Percentiles rank a stretch among this genome's conserved stretches.
Conservation (phyloP, 2,797 vertebrate species). For the Astyanax mexicanus region DNA sequence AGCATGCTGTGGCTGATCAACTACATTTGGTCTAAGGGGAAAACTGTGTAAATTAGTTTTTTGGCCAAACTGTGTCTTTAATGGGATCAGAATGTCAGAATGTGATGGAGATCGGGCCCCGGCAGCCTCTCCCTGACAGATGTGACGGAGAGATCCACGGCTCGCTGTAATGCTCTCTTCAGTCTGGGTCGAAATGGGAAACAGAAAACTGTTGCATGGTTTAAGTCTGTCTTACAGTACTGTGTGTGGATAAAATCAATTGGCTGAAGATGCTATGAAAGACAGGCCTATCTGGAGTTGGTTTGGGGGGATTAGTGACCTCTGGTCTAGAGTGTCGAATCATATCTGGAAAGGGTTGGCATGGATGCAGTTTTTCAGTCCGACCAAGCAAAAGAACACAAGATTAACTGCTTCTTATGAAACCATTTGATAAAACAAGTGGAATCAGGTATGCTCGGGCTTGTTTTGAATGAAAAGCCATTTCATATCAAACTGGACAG, state of each 20-base stretch:
- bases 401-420: too few relatives aligned
- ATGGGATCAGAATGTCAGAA: slow-evolving; percentile 56
- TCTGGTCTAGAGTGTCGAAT: too few relatives aligned
- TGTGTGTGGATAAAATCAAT: background rate
- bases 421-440: too few relatives aligned
- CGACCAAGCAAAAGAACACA: too few relatives aligned
- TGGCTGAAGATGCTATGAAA: background rate
- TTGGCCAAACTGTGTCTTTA: background rate
- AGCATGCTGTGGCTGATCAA: too few relatives aligned
- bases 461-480: too few relatives aligned
- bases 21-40: background rate
- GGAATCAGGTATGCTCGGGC: too few relatives aligned
- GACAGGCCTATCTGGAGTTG: background rate
- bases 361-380: too few relatives aligned
- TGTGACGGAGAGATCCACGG: slow-evolving; percentile 21
- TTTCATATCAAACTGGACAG: too few relatives aligned
- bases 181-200: slow-evolving; percentile 24
- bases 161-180: slow-evolving; percentile 8
- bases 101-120: slow-evolving; percentile 32
- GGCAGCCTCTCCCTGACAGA: slow-evolving; percentile 34
- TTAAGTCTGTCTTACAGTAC: background rate
- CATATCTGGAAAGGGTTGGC: background rate
- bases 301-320: slow-evolving; percentile 1
- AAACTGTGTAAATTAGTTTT: background rate
- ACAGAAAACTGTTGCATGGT: background rate